A percentile compares a stretch with the other conserved stretches of the same genome.
phyloP scores from a whole-genome alignment of 2,797 vertebrate genomes.

The Neopelma chrysocephalum region DNA sequence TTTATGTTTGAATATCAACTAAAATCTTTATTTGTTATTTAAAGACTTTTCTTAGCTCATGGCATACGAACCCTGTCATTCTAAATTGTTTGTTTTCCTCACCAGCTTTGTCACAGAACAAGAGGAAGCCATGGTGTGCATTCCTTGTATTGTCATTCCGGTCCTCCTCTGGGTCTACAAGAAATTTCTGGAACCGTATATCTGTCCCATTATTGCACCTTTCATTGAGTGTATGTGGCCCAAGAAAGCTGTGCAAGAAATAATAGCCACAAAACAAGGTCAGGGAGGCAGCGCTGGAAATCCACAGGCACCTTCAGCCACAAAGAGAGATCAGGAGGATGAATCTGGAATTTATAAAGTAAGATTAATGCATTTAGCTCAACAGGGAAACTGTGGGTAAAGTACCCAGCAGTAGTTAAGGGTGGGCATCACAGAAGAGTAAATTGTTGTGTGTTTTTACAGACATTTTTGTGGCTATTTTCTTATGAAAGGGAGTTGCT shows the following conservation, averaged over 20 bases:
- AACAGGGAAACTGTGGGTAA: neutral
- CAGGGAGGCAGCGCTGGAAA: constrained; percentile 55
- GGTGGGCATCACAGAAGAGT: neutral
- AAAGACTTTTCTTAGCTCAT: neutral
- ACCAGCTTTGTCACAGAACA: neutral
- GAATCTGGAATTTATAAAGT: constrained; percentile 41
- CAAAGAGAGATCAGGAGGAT: neutral
- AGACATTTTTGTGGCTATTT: neutral
- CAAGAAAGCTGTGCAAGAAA: constrained; percentile 79
- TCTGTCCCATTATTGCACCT: constrained; percentile 88
- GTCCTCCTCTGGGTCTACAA: constrained; percentile 95
- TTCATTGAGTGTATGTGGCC: constrained; percentile 86
- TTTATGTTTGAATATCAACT: neutral
- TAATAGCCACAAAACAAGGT: constrained; percentile 17
- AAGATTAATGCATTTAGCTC: neutral
- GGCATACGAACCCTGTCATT: neutral
- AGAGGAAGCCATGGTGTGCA: constrained; percentile 87
- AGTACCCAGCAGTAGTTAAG: neutral
- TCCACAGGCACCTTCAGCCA: neutral
- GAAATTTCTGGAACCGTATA: constrained; percentile 89
- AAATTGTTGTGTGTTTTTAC: neutral
- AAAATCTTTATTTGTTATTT: neutral
- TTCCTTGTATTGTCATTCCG: constrained; percentile 95
- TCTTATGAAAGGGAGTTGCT: neutral
- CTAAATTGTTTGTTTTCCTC: neutral